These are phyloP conservation scores for Oryzias dopingdopingensis DNA, from an alignment of 2,797 vertebrate genomes.

Conservation along the genomic window DNA sequence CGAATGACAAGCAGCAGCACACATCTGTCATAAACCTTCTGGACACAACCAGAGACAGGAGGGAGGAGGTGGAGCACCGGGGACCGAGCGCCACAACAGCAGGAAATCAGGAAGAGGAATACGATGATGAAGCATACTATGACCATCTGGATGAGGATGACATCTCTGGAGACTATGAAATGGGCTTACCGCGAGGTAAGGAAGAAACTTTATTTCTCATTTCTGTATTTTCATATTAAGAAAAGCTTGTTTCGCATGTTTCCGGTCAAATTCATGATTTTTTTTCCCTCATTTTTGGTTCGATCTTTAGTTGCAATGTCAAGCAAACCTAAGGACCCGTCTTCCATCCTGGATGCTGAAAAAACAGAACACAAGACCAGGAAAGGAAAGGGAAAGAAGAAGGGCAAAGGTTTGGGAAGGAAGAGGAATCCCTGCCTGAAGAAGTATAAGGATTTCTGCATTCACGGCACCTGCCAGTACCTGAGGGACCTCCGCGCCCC, in stretches of 20 bases:
- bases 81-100: conserved; percentile 24
- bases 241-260: too few species aligned
- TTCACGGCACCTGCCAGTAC: conserved; percentile 92
- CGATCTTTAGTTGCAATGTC: conserved; percentile 83
- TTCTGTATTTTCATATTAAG: too few species aligned
- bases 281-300: not conserved
- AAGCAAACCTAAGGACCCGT: conserved; percentile 85
- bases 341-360: conserved; percentile 69
- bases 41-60: conserved; percentile 58
- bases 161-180: conserved; percentile 29
- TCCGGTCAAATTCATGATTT: too few species aligned
- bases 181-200: conserved; percentile 70
- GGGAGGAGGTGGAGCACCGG: conserved; percentile 48
- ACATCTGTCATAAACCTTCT: conserved; percentile 74
- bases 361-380: conserved; percentile 50
- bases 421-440: conserved; percentile 92
- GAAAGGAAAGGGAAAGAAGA: conserved; percentile 80
- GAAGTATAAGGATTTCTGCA: conserved; percentile 94
- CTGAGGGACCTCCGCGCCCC: conserved; percentile 79
- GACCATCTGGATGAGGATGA: conserved; percentile 64
- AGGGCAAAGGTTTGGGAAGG: conserved; percentile 87
- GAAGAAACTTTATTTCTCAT: too few species aligned
- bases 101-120: conserved; percentile 37
- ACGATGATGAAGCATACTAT: conserved; percentile 62
- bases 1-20: conserved; percentile 65